These are phyloP conservation scores for Beris chalybata DNA, from an alignment of 2,888 invertebrate genomes.

Conservation along the genomic window DNA sequence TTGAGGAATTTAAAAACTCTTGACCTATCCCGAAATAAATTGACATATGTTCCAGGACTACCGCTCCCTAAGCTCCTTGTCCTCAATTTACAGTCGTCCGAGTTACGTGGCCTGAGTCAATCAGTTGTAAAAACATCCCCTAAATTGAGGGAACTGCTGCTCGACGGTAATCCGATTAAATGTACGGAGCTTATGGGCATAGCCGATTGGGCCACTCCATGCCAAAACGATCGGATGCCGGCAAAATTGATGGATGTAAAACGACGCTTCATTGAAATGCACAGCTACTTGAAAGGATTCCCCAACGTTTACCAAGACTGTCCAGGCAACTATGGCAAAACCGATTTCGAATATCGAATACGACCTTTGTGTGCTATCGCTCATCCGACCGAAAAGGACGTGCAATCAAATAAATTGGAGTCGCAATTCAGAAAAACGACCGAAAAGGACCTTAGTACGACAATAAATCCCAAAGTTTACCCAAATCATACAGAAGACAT, in stretches of 20 bases:
- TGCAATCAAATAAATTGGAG: slow-evolving; percentile 20
- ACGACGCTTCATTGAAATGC: slow-evolving; percentile 45
- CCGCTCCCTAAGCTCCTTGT: slow-evolving; percentile 51
- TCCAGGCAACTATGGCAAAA: neutral
- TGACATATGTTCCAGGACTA: slow-evolving; percentile 53
- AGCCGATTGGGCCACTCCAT: slow-evolving; percentile 56
- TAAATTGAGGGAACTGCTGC: slow-evolving; percentile 50
- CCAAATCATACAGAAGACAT: slow-evolving; percentile 19
- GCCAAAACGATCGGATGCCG: slow-evolving; percentile 44
- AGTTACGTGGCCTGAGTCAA: slow-evolving; percentile 51
- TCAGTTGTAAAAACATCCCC: slow-evolving; percentile 54
- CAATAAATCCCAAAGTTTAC: neutral
- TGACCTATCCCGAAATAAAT: slow-evolving; percentile 53
- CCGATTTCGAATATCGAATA: neutral
- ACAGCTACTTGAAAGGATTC: slow-evolving; percentile 50
- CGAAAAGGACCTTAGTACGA: neutral
- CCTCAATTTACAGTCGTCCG: slow-evolving; percentile 51
- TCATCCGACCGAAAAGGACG: neutral
- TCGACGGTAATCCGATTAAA: slow-evolving; percentile 55
- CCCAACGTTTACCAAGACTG: slow-evolving; percentile 11
- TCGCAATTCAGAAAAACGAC: slow-evolving; percentile 14
- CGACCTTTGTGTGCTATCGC: slow-evolving; percentile 9
- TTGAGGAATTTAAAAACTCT: slow-evolving; percentile 50
- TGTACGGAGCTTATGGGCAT: slow-evolving; percentile 54
- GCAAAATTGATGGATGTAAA: slow-evolving; percentile 31